Evolutionary conservation across 1,140 invertebrate genomes (phyloP), one percentile per base, ranked within the genome.

Genomic region (Trypoxylus dichotomus): DNA sequence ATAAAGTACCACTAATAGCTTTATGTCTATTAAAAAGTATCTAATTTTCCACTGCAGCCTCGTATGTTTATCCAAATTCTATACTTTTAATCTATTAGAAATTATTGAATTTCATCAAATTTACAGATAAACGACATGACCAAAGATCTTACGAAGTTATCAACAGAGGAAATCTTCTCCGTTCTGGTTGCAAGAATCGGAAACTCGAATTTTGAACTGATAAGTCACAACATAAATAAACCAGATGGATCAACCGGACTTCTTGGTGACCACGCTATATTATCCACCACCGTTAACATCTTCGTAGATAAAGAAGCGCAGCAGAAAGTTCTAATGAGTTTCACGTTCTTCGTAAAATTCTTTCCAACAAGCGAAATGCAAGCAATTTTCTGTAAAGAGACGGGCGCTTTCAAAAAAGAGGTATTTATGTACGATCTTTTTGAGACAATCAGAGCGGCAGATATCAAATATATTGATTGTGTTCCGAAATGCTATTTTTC

Each of bases 381-480:
- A 19, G 78, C 76, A n/a, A 60, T 29, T 29, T 83, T 83, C 32
- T 79, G 79, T 11, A 76, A 78, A 19, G 73, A 75, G 3, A 60
- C 76, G 0, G 78, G 80, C 0, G 79, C 77, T 24, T 83, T 79
- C 41, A 76, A 79, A 42, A 83, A 81, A 75, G 83, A 81, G 60
- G 72, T 78, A 10, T 81, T 81, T 43, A 58, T 81, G 27, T 81
- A 82, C 24, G 75, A 76, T 27, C 24, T 81, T 5, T 79, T 82
- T 6, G 47, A 79, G 15, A 32, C 63, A 68, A 78, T 80, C 19
- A 68, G 77, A 47, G 42, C 78, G 13, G 25, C 63, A 42, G 54
- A 82, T 41, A 77, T 86, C 5, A 79, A 84, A 8, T 77, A 85
- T 6, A 81, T 86, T 76, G 73, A 76, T 25, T 72, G 63, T 19